Evolutionary conservation across 1,140 invertebrate genomes (phyloP).

Genomic region (Hypsibius dujardini): DNA sequence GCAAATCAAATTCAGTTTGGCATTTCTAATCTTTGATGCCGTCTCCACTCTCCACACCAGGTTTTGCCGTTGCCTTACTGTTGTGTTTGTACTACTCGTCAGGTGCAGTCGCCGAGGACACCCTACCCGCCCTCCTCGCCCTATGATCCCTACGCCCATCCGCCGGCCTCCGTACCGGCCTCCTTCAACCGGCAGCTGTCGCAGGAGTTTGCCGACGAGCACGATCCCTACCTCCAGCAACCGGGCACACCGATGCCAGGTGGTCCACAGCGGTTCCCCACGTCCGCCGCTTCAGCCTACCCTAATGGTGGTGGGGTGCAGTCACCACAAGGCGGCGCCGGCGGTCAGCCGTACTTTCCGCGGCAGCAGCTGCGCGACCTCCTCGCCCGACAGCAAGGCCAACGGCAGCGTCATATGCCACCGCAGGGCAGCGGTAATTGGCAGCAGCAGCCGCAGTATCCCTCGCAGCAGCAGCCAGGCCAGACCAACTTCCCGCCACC

Average conservation of each 20-base stretch:
- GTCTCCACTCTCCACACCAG: too few relatives aligned
- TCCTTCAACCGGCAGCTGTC: not conserved
- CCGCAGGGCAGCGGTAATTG: conserved; percentile 21
- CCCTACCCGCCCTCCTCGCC: conserved; percentile 21
- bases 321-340: conserved; percentile 13
- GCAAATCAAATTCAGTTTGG: too few relatives aligned
- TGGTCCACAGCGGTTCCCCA: conserved; percentile 10
- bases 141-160: conserved; percentile 25
- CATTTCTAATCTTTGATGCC: too few relatives aligned
- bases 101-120: conserved; percentile 22
- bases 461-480: not conserved
- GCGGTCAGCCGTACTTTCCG: conserved; percentile 31
- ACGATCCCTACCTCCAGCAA: conserved; percentile 25
- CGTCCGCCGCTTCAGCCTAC: not conserved
- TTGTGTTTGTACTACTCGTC: too few relatives aligned
- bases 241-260: conserved; percentile 24
- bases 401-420: conserved; percentile 25
- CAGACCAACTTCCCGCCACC: not conserved
- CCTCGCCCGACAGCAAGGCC: conserved; percentile 49
- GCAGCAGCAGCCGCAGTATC: conserved; percentile 5
- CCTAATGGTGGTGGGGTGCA: conserved; percentile 19
- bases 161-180: conserved; percentile 5
- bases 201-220: conserved; percentile 19
- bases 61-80: too few relatives aligned
- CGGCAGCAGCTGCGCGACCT: conserved; percentile 57